Evolutionary conservation across 2,797 vertebrate genomes (phyloP).

Genomic region (Bradypodion ventrale): DNA sequence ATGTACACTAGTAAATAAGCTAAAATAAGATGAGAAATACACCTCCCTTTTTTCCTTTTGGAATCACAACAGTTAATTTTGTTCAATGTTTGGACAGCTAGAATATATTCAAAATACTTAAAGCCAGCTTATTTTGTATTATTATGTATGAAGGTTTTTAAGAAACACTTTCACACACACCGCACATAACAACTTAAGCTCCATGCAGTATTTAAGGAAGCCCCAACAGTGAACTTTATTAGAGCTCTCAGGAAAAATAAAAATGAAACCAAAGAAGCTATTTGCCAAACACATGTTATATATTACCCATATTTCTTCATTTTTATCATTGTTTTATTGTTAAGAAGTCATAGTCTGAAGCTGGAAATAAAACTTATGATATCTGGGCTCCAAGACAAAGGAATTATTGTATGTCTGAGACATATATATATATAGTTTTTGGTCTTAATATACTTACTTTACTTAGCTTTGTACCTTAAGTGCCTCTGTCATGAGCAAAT

Average conservation of each 20-base stretch:
- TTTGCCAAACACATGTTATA: constrained; percentile 63
- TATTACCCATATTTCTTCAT: constrained; percentile 53
- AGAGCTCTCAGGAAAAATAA: constrained; percentile 22
- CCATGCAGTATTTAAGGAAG: constrained; percentile 6
- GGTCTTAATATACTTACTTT: constrained; percentile 22
- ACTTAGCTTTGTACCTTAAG: constrained; percentile 41
- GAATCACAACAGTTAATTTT: constrained; percentile 34
- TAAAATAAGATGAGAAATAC: not conserved
- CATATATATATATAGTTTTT: constrained; percentile 36
- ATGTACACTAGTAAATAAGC: constrained; percentile 7
- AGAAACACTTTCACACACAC: not conserved
- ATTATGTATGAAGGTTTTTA: constrained; percentile 13
- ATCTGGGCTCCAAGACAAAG: constrained; percentile 46
- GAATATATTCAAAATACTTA: constrained; percentile 52
- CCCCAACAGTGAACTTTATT: constrained; percentile 12
- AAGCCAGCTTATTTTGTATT: constrained; percentile 34
- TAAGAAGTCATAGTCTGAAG: constrained; percentile 48
- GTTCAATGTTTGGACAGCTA: constrained; percentile 18
- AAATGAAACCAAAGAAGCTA: constrained; percentile 22
- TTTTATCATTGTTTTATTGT: constrained; percentile 46
- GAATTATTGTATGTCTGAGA: constrained; percentile 29
- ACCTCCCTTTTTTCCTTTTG: not conserved
- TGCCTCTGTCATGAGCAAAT: constrained; percentile 39
- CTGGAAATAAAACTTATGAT: constrained; percentile 36
- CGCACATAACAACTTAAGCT: constrained; percentile 5